phyloP scores from a whole-genome alignment of 2,888 invertebrate species.

The Amiota minor region DNA sequence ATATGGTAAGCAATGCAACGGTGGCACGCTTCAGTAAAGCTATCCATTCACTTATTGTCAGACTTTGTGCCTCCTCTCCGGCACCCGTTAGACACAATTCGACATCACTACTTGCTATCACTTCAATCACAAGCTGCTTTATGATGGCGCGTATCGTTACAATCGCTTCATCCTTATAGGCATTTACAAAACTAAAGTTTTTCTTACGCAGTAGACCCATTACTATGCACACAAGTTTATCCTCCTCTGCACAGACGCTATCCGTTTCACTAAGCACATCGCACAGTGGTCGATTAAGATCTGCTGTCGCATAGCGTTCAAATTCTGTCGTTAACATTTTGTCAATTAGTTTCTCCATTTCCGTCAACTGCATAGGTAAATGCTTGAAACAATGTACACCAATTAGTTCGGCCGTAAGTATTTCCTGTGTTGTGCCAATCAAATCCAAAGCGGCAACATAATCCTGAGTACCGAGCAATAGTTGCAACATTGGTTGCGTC shows the following conservation, averaged over 20 bases:
- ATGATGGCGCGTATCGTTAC: conserved; percentile 90
- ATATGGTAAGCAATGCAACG: conserved; percentile 79
- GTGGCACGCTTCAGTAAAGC: conserved; percentile 80
- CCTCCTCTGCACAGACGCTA: conserved; percentile 77
- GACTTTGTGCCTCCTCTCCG: conserved; percentile 74
- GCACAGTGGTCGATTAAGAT: conserved; percentile 87
- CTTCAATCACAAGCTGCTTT: conserved; percentile 91
- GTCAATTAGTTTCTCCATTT: conserved; percentile 96
- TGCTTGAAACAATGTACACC: conserved; percentile 97
- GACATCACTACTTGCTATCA: conserved; percentile 76
- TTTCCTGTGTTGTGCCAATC: conserved; percentile 95
- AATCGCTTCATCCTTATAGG: conserved; percentile 90
- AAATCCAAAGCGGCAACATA: conserved; percentile 98
- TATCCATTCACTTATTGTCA: conserved; percentile 82
- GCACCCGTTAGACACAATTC: conserved; percentile 76
- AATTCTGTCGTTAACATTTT: conserved; percentile 98
- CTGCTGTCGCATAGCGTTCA: conserved; percentile 90
- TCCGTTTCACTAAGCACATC: conserved; percentile 73
- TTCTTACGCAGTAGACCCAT: conserved; percentile 91
- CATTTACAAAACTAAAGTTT: conserved; percentile 90
- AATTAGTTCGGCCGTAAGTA: conserved; percentile 89
- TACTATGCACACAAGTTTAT: conserved; percentile 89
- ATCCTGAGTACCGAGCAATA: conserved; percentile 93
- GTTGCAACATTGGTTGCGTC: conserved; percentile 97
- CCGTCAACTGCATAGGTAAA: conserved; percentile 93